These are phyloP conservation scores for Chaetogeoica ovagalla DNA, from an alignment of 2,888 invertebrate species.

Conservation along the genomic window DNA sequence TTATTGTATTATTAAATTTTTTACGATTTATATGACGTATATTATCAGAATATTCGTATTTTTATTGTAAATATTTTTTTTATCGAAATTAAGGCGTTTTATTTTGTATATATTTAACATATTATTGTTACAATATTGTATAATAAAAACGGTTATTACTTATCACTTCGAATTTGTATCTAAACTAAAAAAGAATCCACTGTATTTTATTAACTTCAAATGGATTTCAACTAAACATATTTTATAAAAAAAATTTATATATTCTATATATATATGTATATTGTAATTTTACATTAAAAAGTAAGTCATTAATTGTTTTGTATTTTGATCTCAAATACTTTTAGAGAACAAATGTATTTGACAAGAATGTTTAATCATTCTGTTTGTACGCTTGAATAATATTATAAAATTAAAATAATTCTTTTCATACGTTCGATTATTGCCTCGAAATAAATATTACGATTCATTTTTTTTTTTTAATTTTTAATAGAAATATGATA, in stretches of 20 bases:
- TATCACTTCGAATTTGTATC: neutral
- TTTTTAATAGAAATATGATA: too few relatives aligned
- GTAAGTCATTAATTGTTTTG: slow-evolving; percentile 17
- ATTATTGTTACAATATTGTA: neutral
- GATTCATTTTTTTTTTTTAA: neutral
- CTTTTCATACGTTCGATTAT: neutral
- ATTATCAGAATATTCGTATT: neutral
- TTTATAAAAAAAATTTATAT: slow-evolving; percentile 9
- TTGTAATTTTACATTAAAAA: slow-evolving; percentile 12
- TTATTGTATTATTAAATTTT: neutral
- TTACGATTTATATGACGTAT: neutral
- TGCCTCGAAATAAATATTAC: neutral
- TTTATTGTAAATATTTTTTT: slow-evolving; percentile 1
- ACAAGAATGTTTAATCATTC: neutral
- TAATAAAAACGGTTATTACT: neutral
- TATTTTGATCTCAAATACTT: slow-evolving; percentile 23
- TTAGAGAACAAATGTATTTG: slow-evolving; percentile 17
- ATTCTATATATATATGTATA: neutral
- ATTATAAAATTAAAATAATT: neutral
- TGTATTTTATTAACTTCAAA: slow-evolving; percentile 2
- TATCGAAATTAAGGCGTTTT: neutral
- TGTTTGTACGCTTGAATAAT: neutral
- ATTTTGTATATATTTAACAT: neutral
- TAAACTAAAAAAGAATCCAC: neutral
- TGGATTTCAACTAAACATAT: neutral